These are phyloP conservation scores for Sitodiplosis mosellana DNA, from an alignment of 1,140 invertebrate genomes.

Conservation along the genomic window DNA sequence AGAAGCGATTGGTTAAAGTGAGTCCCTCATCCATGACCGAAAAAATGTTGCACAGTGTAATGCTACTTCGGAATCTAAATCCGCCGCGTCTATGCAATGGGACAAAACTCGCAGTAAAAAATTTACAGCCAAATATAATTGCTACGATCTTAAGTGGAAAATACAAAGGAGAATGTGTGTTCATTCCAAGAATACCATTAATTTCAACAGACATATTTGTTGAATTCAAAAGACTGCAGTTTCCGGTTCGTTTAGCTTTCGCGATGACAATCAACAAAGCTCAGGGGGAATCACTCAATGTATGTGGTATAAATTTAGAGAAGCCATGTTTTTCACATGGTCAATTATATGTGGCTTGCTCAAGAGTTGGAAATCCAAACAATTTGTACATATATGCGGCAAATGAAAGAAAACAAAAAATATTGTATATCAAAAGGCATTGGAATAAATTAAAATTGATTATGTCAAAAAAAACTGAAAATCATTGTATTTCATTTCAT, in stretches of 20 bases:
- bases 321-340: slow-evolving; percentile 8
- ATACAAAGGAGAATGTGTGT: slow-evolving; percentile 12
- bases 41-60: too few relatives aligned
- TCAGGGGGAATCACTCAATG: slow-evolving; percentile 28
- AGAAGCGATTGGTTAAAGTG: too few relatives aligned
- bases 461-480: too few relatives aligned
- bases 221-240: slow-evolving; percentile 6
- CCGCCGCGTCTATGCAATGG: slow-evolving; percentile 21
- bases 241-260: slow-evolving; percentile 24
- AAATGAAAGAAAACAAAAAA: too few relatives aligned
- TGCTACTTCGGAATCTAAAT: slow-evolving; percentile 24
- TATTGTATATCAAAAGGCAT: too few relatives aligned
- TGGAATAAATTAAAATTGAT: too few relatives aligned
- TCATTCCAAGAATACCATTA: slow-evolving; percentile 21
- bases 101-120: slow-evolving; percentile 15
- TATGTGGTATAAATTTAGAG: slow-evolving; percentile 19
- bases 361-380: slow-evolving; percentile 17
- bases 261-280: slow-evolving; percentile 35
- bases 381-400: too few relatives aligned
- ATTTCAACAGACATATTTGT: slow-evolving; percentile 10
- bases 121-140: slow-evolving; percentile 11
- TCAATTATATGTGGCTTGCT: slow-evolving; percentile 13
- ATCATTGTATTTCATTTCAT: too few relatives aligned
- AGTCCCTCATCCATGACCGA: too few relatives aligned
- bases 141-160: slow-evolving; percentile 16